Evolutionary conservation across 2,113 vertebrate genomes (phyloP).

Genomic region (Lasiurus cinereus): DNA sequence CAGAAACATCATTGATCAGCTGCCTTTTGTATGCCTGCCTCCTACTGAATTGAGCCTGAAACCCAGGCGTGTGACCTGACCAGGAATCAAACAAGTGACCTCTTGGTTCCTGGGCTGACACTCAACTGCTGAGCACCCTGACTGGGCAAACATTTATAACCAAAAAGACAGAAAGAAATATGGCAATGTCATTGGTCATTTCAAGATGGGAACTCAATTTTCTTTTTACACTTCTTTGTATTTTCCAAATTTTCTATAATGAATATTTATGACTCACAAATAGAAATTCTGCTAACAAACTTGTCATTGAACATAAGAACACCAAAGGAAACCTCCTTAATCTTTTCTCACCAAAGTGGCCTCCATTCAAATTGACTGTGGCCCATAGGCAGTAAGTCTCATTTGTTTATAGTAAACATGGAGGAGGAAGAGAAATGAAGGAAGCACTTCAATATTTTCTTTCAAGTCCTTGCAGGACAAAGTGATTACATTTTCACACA

Average conservation of each 20-base stretch:
- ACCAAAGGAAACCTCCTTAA: background rate
- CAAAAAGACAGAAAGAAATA: background rate
- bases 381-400: background rate
- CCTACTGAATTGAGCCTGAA: no score
- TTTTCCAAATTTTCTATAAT: conserved; percentile 20
- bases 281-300: background rate
- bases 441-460: background rate
- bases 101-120: no score
- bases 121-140: no score
- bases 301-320: background rate
- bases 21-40: no score
- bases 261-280: background rate
- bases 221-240: background rate
- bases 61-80: no score
- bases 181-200: background rate
- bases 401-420: background rate
- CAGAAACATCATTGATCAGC: no score
- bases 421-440: background rate
- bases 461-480: background rate
- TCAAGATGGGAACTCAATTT: background rate
- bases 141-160: background rate
- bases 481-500: background rate
- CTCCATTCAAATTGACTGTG: conserved; percentile 26
- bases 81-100: no score
- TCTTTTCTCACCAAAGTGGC: background rate